phyloP scores from a whole-genome alignment of 2,113 vertebrate genomes.

The Spizaetus ornatus region DNA sequence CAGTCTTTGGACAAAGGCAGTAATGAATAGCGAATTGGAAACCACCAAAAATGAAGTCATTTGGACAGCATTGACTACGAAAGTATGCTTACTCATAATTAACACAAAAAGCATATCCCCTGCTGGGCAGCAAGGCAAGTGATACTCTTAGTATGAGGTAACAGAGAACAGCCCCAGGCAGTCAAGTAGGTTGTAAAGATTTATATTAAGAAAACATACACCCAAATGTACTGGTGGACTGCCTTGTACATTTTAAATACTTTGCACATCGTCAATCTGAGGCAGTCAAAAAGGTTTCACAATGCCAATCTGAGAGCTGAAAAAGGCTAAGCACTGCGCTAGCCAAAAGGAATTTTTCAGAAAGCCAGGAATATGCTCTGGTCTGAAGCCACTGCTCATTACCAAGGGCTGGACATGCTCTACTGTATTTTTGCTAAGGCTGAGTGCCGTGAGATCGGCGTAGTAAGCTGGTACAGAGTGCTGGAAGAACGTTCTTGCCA shows the following conservation, averaged over 20 bases:
- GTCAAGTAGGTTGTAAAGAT: background rate
- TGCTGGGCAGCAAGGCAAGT: background rate
- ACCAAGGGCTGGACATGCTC: background rate
- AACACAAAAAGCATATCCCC: too few species aligned
- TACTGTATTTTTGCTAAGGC: background rate
- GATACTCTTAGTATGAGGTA: too few species aligned
- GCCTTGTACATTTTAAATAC: background rate
- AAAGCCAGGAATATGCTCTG: background rate
- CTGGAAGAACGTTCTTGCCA: background rate
- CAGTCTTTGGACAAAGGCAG: background rate
- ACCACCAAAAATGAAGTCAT: background rate
- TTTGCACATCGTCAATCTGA: accelerated
- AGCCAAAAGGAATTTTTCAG: background rate
- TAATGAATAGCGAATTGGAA: background rate
- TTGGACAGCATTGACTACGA: too few species aligned
- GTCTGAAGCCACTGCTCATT: background rate
- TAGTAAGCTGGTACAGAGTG: too few species aligned
- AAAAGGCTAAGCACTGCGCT: background rate
- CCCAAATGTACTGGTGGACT: too few species aligned
- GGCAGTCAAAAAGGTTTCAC: background rate
- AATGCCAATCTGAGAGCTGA: background rate
- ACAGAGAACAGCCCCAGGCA: background rate
- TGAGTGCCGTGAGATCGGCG: background rate
- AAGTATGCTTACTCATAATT: too few species aligned
- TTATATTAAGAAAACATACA: accelerated